Conservation (phyloP, 2,797 vertebrate genomes). For the Pagetopsis macropterus region DNA sequence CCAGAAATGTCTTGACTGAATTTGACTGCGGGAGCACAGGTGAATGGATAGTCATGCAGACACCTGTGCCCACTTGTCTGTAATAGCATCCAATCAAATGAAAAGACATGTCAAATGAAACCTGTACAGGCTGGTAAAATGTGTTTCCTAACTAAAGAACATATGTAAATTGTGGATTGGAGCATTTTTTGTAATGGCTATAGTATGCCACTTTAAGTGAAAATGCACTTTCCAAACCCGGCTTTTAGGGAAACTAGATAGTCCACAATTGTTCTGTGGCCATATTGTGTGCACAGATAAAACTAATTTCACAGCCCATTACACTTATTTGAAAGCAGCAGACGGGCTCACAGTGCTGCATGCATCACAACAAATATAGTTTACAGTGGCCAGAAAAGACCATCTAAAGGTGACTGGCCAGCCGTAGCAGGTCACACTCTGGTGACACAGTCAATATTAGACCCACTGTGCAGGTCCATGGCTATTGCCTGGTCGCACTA, state of each 20-base stretch:
- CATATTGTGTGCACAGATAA: constrained; percentile 66
- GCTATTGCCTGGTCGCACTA: constrained; percentile 56
- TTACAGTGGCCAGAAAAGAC: constrained; percentile 50
- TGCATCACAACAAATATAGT: constrained; percentile 48
- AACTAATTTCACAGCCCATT: constrained; percentile 80
- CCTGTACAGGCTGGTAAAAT: neutral
- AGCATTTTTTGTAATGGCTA: constrained; percentile 17
- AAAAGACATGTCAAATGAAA: constrained; percentile 10
- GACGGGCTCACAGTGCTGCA: constrained; percentile 49
- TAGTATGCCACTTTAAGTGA: constrained; percentile 37
- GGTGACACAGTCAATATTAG: constrained; percentile 46
- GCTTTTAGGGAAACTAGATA: constrained; percentile 37
- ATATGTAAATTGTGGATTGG: constrained; percentile 16
- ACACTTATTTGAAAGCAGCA: constrained; percentile 70
- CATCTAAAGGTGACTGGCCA: constrained; percentile 50
- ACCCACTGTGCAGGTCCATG: constrained; percentile 51
- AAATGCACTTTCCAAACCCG: constrained; percentile 37
- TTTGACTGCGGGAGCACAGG: constrained; percentile 58
- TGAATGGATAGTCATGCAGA: constrained; percentile 57
- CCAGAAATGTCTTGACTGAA: constrained; percentile 48
- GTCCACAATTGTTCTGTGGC: constrained; percentile 48
- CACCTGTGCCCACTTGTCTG: constrained; percentile 42
- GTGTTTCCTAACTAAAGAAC: neutral
- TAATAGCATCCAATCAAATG: constrained; percentile 44
- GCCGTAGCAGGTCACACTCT: constrained; percentile 35